Evolutionary conservation across 2,797 vertebrate genomes (phyloP).

Genomic region (Smutsia temminckii): DNA sequence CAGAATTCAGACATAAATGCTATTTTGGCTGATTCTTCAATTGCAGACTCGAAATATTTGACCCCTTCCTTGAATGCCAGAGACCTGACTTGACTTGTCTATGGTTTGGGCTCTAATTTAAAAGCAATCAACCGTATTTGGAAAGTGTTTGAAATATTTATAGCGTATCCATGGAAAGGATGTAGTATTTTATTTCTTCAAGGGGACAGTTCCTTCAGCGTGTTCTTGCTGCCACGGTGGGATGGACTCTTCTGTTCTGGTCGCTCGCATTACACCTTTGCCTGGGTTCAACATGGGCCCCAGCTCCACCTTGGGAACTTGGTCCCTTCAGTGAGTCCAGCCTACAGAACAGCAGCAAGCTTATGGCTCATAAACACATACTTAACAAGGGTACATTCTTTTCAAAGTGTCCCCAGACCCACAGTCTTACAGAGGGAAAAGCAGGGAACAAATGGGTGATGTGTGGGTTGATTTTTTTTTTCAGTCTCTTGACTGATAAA

Average conservation of each 20-base stretch:
- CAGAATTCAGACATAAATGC: neutral
- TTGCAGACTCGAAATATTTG: neutral
- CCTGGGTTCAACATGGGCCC: constrained; percentile 24
- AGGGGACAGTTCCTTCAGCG: constrained; percentile 72
- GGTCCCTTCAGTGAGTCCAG: constrained; percentile 42
- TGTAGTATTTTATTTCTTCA: constrained; percentile 49
- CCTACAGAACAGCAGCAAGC: constrained; percentile 39
- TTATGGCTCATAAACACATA: constrained; percentile 17
- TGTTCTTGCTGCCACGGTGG: constrained; percentile 56
- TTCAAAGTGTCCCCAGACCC: constrained; percentile 57
- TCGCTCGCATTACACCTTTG: neutral
- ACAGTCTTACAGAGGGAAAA: neutral
- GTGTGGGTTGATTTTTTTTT: neutral
- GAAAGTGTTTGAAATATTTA: neutral
- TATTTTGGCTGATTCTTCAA: neutral
- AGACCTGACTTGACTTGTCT: constrained; percentile 47
- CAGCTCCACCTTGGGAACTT: neutral
- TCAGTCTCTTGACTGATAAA: neutral
- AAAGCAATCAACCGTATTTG: constrained; percentile 46
- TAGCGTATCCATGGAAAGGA: constrained; percentile 49
- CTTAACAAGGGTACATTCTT: constrained; percentile 67
- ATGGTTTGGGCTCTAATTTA: constrained; percentile 64
- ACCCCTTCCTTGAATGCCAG: neutral
- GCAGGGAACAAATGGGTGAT: neutral
- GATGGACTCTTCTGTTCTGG: constrained; percentile 53